These are phyloP conservation scores for Aphidius gifuensis DNA, from an alignment of 1,140 invertebrate genomes.

Conservation along the genomic window DNA sequence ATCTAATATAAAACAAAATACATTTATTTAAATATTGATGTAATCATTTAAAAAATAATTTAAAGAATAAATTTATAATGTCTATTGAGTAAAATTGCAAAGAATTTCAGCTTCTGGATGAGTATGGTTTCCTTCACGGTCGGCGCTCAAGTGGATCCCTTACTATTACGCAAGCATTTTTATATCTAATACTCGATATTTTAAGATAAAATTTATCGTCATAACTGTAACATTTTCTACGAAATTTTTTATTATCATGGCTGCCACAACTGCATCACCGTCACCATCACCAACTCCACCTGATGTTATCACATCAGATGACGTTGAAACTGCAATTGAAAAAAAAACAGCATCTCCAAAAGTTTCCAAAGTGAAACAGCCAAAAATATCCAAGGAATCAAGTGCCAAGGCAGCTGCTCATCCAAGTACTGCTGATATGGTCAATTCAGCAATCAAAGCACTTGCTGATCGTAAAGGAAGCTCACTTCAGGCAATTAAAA, in stretches of 20 bases:
- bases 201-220: no score
- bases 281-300: neutral
- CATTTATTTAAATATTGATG: no score
- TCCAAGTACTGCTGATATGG: constrained; percentile 53
- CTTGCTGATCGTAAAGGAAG: constrained; percentile 62
- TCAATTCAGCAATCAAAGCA: constrained; percentile 59
- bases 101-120: no score
- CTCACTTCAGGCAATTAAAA: constrained; percentile 63
- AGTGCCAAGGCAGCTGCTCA: constrained; percentile 1
- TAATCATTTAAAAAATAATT: no score
- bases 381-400: neutral
- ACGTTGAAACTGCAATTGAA: neutral
- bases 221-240: no score
- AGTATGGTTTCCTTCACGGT: constrained; percentile 4
- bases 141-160: neutral
- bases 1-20: no score
- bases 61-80: no score
- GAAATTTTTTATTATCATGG: neutral
- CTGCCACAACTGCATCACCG: neutral
- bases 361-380: neutral
- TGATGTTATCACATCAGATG: neutral
- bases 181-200: neutral
- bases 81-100: no score
- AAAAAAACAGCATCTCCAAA: neutral
- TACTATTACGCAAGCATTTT: neutral